phyloP scores from a whole-genome alignment of 2,888 invertebrate species.

The Toxonevra muliebris region DNA sequence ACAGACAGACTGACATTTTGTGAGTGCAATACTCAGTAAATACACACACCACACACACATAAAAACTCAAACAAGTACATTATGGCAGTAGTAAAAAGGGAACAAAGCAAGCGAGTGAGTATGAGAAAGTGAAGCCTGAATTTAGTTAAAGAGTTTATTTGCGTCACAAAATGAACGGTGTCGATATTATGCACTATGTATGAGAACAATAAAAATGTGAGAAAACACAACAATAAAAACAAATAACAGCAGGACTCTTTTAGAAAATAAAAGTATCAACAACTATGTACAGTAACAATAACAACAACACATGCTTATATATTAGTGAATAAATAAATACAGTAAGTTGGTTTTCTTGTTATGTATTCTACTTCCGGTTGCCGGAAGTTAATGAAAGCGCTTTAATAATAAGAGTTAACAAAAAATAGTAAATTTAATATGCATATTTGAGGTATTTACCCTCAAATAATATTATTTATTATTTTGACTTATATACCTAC shows the following conservation, averaged over 20 bases:
- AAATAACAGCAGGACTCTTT: too few relatives aligned
- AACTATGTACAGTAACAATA: neutral
- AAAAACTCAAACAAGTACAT: neutral
- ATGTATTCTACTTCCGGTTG: neutral
- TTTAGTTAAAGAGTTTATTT: too few relatives aligned
- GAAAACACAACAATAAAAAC: constrained; percentile 6
- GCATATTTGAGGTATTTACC: neutral
- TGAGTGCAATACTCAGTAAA: neutral
- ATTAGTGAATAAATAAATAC: neutral
- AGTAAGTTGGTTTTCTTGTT: neutral
- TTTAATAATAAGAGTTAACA: neutral
- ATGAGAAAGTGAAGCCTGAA: too few relatives aligned
- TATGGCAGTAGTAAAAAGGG: too few relatives aligned
- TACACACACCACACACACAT: neutral
- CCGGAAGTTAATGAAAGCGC: constrained; percentile 14
- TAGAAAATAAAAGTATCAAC: neutral
- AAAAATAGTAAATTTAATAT: neutral
- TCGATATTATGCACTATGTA: too few relatives aligned
- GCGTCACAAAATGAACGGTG: too few relatives aligned
- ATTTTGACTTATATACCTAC: too few relatives aligned
- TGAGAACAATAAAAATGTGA: neutral
- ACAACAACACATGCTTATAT: neutral
- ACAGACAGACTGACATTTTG: too few relatives aligned
- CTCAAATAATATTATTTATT: neutral
- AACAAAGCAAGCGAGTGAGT: too few relatives aligned